Conservation (phyloP, 2,888 invertebrate species). For the Amphipoea oculea region DNA sequence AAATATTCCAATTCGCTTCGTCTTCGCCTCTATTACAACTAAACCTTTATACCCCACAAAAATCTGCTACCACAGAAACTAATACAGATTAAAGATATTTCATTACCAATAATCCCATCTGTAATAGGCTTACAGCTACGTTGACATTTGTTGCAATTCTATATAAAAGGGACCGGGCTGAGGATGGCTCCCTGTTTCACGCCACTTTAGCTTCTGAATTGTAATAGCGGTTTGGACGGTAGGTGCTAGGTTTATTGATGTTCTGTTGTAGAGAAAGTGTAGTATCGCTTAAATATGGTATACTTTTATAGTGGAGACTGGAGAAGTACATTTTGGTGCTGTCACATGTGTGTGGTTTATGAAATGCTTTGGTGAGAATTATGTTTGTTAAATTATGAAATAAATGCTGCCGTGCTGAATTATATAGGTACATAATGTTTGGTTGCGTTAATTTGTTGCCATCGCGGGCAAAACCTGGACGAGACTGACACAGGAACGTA, state of each 20-base stretch:
- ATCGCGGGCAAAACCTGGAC: neutral
- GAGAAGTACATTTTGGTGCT: neutral
- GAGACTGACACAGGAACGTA: too few relatives aligned
- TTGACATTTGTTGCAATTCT: slow-evolving; percentile 86
- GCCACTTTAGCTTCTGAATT: slow-evolving; percentile 65
- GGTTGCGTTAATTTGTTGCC: too few relatives aligned
- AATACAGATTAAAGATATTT: slow-evolving; percentile 90
- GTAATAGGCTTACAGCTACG: slow-evolving; percentile 86
- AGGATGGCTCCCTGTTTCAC: slow-evolving; percentile 64
- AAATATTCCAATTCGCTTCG: slow-evolving; percentile 28
- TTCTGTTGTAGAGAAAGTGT: neutral
- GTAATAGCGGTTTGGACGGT: slow-evolving; percentile 38
- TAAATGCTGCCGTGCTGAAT: neutral
- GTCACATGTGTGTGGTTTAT: neutral
- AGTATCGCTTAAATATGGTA: neutral
- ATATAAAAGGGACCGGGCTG: slow-evolving; percentile 66
- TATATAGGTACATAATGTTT: neutral
- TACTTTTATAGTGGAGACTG: neutral
- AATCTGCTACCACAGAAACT: slow-evolving; percentile 72
- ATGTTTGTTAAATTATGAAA: neutral
- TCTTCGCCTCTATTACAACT: slow-evolving; percentile 30
- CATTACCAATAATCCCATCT: slow-evolving; percentile 87
- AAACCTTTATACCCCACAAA: slow-evolving; percentile 51
- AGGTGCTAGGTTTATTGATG: slow-evolving; percentile 41
- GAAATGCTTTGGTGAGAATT: slow-evolving; percentile 2